Evolutionary conservation across 2,797 vertebrate genomes (phyloP).

Genomic region (Craterocephalus amniculus): DNA sequence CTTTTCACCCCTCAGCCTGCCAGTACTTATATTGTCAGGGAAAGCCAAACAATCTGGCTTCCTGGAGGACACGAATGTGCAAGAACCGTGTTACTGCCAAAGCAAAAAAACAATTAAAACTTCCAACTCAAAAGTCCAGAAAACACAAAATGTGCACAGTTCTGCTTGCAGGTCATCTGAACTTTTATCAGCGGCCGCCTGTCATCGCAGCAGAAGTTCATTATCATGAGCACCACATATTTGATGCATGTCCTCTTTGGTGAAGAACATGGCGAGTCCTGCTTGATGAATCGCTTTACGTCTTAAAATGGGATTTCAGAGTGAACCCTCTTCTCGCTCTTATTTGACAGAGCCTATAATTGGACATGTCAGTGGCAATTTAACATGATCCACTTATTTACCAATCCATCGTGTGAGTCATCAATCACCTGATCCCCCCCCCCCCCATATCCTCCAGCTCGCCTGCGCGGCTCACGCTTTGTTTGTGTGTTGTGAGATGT

Average conservation of each 20-base stretch:
- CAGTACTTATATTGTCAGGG: constrained; percentile 4
- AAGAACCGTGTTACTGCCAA: neutral
- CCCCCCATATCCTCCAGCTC: constrained; percentile 22
- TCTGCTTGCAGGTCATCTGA: constrained; percentile 16
- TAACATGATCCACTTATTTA: constrained; percentile 85
- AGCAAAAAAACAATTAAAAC: neutral
- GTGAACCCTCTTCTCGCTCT: constrained; percentile 66
- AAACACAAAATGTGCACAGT: neutral
- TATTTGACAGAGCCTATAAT: constrained; percentile 82
- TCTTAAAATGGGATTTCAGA: constrained; percentile 77
- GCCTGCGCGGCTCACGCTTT: constrained; percentile 28
- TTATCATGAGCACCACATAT: constrained; percentile 47
- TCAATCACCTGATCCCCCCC: constrained; percentile 73
- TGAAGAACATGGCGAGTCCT: constrained; percentile 51
- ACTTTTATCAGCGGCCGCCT: constrained; percentile 33
- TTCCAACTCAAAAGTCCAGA: neutral
- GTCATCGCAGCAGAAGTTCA: constrained; percentile 54
- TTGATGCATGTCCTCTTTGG: constrained; percentile 58
- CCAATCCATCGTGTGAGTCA: constrained; percentile 76
- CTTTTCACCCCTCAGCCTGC: constrained; percentile 6
- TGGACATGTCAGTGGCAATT: constrained; percentile 85
- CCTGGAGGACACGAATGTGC: constrained; percentile 3
- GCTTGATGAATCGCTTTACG: constrained; percentile 75
- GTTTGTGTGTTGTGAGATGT: constrained; percentile 20
- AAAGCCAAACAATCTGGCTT: constrained; percentile 16